Evolutionary conservation across 2,888 invertebrate genomes (phyloP).

Genomic region (Epinotia ramella): DNA sequence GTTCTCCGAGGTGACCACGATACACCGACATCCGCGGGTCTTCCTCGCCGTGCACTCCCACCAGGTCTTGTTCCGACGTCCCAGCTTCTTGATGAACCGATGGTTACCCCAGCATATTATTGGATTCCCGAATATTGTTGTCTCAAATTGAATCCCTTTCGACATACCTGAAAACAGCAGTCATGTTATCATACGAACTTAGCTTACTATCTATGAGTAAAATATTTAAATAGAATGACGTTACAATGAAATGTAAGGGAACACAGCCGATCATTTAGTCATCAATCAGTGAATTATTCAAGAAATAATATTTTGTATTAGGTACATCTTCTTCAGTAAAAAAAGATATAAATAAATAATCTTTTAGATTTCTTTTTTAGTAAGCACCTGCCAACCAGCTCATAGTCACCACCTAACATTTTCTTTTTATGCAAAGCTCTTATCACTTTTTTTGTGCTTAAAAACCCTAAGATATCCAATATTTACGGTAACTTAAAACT

Average conservation of each 20-base stretch:
- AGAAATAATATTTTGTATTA: no score
- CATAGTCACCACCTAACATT: no score
- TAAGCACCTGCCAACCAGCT: no score
- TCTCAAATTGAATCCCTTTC: constrained; percentile 63
- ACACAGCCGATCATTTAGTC: neutral
- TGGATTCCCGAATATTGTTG: constrained; percentile 72
- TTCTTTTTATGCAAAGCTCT: no score
- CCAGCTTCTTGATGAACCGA: constrained; percentile 72
- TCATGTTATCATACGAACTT: neutral
- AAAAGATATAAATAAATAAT: no score
- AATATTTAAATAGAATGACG: neutral
- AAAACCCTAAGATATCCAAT: no score
- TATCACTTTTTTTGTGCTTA: no score
- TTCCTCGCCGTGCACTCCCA: constrained; percentile 77
- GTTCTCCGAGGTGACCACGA: constrained; percentile 71
- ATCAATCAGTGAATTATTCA: neutral
- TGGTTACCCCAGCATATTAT: constrained; percentile 76
- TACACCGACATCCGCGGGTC: constrained; percentile 67
- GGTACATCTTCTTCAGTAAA: no score
- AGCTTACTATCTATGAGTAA: neutral
- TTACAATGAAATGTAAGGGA: neutral
- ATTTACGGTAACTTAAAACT: no score
- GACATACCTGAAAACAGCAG: constrained; percentile 33
- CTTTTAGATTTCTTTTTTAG: no score
- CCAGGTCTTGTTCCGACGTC: constrained; percentile 71